Base-by-base conservation (phyloP, 2,888 invertebrate genomes). In the Parascotia fuliginaria region DNA sequence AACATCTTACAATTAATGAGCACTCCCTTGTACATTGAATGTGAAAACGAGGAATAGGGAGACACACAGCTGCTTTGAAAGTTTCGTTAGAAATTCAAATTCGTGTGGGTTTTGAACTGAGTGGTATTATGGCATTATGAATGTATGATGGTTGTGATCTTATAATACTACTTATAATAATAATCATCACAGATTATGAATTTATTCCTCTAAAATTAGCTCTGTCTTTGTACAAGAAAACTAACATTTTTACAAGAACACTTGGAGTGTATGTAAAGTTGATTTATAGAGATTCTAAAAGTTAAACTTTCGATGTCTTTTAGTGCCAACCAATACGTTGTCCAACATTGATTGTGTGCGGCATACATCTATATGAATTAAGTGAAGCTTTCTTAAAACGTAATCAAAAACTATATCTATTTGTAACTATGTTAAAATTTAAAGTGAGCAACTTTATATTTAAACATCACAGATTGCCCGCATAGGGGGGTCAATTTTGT, bases 181-280 rank as follows among this genome's bases (percentile, higher is more conserved):
- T 79, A 84, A 82, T 85, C 78, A 89, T 89, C 89, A 89, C 89
- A 89, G 89, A 76, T 80, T 81, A 75, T 65, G 77, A 77, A 69
- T 74, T 73, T 74, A 76, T 67, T 45, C 60, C 59, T 62, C 57
- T 65, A 65, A 57, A 60, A 57, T 49, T 44, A 28, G 48, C 42
- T n/a, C n/a, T 46, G 45, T 28, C 42, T 70, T 71, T 70, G 55
- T 70, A 70, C 68, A 67, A 55, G 46, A 63, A n/a, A 48, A 60
- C 40, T 32, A 60, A 43, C 36, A 29, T 50, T 55, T 56, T 34
- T 28, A 28, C 28, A 51, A 50, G 45, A 50, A 61, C 58, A 60
- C 59, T 59, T 54, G 40, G 13, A 57, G 52, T 68, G 55, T 42
- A 33, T 41, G 39, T 50, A 51, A 51, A 42, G 60, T 47, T 38